Evolutionary conservation across 2,113 vertebrate genomes (phyloP).

Genomic region (Athene cunicularia): DNA sequence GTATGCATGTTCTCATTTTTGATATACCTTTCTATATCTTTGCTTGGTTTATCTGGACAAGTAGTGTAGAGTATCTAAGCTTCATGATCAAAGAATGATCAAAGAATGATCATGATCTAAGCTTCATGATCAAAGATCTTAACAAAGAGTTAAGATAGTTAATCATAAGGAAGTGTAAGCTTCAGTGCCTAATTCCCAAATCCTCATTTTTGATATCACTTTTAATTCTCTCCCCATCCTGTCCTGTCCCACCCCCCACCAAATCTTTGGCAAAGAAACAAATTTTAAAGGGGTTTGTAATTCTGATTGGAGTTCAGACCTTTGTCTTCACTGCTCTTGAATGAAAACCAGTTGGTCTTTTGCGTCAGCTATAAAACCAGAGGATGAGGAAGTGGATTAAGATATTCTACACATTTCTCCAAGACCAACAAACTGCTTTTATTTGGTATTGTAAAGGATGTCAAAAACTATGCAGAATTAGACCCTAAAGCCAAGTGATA

Average conservation of each 20-base stretch:
- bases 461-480: not conserved
- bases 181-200: not conserved
- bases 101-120: too few species aligned
- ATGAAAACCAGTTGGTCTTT: not conserved
- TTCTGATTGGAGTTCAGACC: not conserved
- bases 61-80: not conserved
- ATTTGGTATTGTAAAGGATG: not conserved
- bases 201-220: not conserved
- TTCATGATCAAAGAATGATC: not conserved
- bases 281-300: not conserved
- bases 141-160: not conserved
- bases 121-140: not conserved
- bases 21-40: not conserved
- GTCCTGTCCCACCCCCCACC: accelerated
- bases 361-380: not conserved
- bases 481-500: not conserved
- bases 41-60: not conserved
- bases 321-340: not conserved
- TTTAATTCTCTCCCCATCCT: not conserved
- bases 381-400: not conserved
- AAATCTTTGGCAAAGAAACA: not conserved
- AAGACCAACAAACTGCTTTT: not conserved
- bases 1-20: not conserved
- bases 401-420: not conserved
- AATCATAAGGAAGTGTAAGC: not conserved